Evolutionary conservation across 2,888 invertebrate genomes (phyloP), one percentile per base, ranked within the genome.

Genomic region (Noctua fimbriata): DNA sequence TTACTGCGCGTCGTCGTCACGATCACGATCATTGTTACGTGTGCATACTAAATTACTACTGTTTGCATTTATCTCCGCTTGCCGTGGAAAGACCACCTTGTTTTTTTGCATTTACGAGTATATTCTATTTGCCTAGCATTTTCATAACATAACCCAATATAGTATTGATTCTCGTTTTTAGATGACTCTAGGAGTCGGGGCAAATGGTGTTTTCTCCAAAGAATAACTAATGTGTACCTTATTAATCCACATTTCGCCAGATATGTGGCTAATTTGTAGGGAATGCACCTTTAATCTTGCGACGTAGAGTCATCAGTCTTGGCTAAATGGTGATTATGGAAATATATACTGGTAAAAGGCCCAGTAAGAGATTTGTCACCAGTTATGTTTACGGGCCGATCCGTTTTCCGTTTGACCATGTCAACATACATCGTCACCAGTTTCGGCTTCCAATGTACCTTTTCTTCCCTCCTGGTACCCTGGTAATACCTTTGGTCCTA

Each of bases 21-120:
- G 81, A 87, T 87, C 89, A 90, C 81, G 81, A 87, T 81, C 77
- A 85, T 60, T 74, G 73, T 75, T 78, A 86, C 85, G 73, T 77
- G 81, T 84, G 69, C 75, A 72, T 85, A 79, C 73, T 77, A 76
- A 86, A 49, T 73, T 52, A 81, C 84, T 85, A 74, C 87, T 80
- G 84, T 87, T 85, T 76, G 63, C 21, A 70, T 78, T 78, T 18
- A 70, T 71, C 69, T 81, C 6, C 21, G 58, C 65, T 67, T 74
- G 14, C 73, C 47, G 36, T 63, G 32, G 44, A 66, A 32, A 16
- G 55, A 49, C 44, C 65, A 60, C 72, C 36, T 66, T 21, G 65
- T 66, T 18, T 63, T 44, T 63, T 69, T 69, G 47, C 65, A 28
- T 49, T 49, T 41, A 41, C 36, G 32, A 36, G 32, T 36, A 60